A percentile compares a stretch with the other conserved stretches of the same genome.
phyloP scores from a whole-genome alignment of 2,113 vertebrate genomes.

The Austrofundulus limnaeus region DNA sequence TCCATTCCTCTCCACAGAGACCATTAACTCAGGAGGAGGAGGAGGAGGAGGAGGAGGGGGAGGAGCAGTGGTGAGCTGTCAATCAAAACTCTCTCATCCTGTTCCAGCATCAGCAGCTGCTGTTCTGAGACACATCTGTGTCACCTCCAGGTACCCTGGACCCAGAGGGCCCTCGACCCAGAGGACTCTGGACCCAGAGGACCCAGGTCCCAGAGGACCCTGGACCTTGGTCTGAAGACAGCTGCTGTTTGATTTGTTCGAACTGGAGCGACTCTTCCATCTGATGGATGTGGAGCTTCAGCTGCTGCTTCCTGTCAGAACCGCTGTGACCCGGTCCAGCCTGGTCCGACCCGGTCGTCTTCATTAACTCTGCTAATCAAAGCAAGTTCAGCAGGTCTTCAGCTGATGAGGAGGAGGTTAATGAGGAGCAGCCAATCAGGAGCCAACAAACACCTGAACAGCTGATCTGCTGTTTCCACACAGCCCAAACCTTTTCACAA shows the following conservation, averaged over 20 bases:
- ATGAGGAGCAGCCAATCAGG: conserved; percentile 47
- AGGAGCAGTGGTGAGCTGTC: conserved; percentile 30
- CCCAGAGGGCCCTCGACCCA: too few relatives aligned
- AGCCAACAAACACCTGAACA: not conserved
- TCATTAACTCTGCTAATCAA: conserved; percentile 22
- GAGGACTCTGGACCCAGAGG: too few relatives aligned
- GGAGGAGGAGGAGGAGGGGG: too few relatives aligned
- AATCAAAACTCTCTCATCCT: conserved; percentile 29
- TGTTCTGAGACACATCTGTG: not conserved
- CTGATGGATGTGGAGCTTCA: conserved; percentile 20
- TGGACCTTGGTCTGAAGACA: too few relatives aligned
- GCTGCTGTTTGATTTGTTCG: not conserved
- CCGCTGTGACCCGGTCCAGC: too few relatives aligned
- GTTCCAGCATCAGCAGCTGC: conserved; percentile 29
- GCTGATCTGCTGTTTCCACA: not conserved
- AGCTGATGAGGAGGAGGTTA: conserved; percentile 18
- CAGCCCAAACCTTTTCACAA: not conserved
- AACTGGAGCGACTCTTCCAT: not conserved
- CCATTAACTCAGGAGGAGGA: too few relatives aligned
- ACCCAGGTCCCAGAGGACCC: too few relatives aligned
- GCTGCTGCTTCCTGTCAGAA: not conserved
- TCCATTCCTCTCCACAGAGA: too few relatives aligned
- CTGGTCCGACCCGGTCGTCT: not conserved
- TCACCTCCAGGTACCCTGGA: too few relatives aligned
- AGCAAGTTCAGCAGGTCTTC: conserved; percentile 41